Evolutionary conservation across 2,797 vertebrate genomes (phyloP).

Genomic region (Chelidonichthys spinosus): DNA sequence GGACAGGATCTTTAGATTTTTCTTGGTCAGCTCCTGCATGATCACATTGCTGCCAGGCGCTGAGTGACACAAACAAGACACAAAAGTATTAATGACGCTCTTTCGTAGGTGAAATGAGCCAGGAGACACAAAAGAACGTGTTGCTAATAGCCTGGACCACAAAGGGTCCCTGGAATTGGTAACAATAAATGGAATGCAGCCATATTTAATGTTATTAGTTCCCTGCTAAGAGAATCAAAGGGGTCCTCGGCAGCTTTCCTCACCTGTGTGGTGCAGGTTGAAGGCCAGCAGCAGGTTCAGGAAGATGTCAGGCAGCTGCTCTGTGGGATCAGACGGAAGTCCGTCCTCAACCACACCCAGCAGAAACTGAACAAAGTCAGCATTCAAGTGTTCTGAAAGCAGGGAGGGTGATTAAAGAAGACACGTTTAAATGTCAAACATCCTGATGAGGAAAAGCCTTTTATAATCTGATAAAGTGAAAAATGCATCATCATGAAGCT

Average conservation of each 20-base stretch:
- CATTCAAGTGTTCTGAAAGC: constrained; percentile 93
- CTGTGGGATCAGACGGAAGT: constrained; percentile 91
- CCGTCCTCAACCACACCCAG: constrained; percentile 95
- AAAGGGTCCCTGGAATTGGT: too few species aligned
- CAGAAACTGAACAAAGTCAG: constrained; percentile 91
- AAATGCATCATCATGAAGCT: background rate
- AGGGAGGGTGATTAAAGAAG: constrained; percentile 40
- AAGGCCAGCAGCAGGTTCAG: constrained; percentile 94
- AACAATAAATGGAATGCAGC: background rate
- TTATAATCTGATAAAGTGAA: background rate
- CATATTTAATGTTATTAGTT: background rate
- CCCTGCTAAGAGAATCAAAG: background rate
- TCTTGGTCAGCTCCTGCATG: constrained; percentile 93
- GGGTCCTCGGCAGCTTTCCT: background rate
- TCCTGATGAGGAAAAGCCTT: background rate
- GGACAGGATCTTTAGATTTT: constrained; percentile 94
- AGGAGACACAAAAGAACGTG: too few species aligned
- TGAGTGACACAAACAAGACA: constrained; percentile 62
- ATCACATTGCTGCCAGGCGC: constrained; percentile 92
- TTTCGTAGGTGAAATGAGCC: too few species aligned
- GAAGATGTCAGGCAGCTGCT: constrained; percentile 96
- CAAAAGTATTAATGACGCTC: background rate
- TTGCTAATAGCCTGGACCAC: too few species aligned
- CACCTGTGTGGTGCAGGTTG: constrained; percentile 95
- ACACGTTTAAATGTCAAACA: background rate